Conservation (phyloP, 2,113 vertebrate species). For the Planiliza haematocheilus region DNA sequence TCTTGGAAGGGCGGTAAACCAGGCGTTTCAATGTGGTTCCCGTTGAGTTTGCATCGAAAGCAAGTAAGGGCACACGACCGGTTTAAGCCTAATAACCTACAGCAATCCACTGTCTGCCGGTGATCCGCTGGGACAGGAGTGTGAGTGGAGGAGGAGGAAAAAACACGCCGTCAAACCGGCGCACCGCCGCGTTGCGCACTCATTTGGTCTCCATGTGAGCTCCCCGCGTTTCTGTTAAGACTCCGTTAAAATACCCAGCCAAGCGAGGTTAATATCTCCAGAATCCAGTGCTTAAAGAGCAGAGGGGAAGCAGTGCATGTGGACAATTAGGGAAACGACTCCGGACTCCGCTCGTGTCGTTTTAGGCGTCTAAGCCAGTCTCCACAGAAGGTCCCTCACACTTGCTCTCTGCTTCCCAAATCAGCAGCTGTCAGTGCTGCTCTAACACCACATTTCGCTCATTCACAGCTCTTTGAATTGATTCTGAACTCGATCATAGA, state of each 20-base stretch:
- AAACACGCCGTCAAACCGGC: slow-evolving; percentile 62
- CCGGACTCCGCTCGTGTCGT: slow-evolving; percentile 16
- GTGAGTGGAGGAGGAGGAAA: slow-evolving; percentile 15
- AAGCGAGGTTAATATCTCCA: not conserved
- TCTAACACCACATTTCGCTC: slow-evolving; percentile 36
- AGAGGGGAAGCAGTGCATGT: not conserved
- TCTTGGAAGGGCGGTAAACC: slow-evolving; percentile 21
- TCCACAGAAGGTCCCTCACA: slow-evolving; percentile 21
- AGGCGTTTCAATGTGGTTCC: slow-evolving; percentile 58
- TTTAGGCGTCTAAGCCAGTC: slow-evolving; percentile 24
- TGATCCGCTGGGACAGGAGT: slow-evolving; percentile 39
- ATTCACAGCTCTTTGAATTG: slow-evolving; percentile 9
- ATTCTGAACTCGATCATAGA: not conserved
- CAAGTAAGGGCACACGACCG: not conserved
- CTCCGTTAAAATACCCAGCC: slow-evolving; percentile 29
- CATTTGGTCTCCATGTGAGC: slow-evolving; percentile 60
- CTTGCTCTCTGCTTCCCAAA: slow-evolving; percentile 35
- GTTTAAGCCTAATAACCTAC: slow-evolving; percentile 43
- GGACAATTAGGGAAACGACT: slow-evolving; percentile 2
- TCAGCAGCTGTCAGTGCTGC: slow-evolving; percentile 56
- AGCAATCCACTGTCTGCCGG: slow-evolving; percentile 36
- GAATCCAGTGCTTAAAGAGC: slow-evolving; percentile 16
- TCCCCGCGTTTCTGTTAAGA: slow-evolving; percentile 23
- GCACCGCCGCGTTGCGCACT: slow-evolving; percentile 60
- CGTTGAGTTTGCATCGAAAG: slow-evolving; percentile 54